These are phyloP conservation scores for Phrynocephalus versicolor DNA, from an alignment of 2,113 vertebrate species.

Conservation along the genomic window DNA sequence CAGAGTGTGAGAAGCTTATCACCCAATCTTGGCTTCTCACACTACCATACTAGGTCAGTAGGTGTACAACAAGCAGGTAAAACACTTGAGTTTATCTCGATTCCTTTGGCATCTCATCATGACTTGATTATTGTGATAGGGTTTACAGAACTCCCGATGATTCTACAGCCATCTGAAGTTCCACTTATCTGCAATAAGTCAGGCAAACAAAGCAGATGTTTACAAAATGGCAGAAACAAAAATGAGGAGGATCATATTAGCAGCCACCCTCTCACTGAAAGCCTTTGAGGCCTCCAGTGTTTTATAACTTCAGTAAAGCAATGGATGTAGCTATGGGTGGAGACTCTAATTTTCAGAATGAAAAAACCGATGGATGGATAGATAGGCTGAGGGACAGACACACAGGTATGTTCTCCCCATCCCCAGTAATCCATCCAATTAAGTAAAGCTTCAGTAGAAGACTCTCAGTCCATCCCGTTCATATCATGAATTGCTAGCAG, in stretches of 20 bases:
- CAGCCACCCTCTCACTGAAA: not conserved
- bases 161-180: not conserved
- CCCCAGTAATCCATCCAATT: not conserved
- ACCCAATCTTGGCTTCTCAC: conserved; percentile 32
- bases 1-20: conserved; percentile 5
- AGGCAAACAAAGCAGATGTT: not conserved
- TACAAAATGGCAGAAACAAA: not conserved
- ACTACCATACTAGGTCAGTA: conserved; percentile 49
- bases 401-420: not conserved
- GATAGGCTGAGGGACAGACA: not conserved
- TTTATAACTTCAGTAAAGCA: not conserved
- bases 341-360: not conserved
- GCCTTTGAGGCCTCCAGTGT: not conserved
- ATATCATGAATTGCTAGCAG: not conserved
- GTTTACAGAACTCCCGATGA: conserved; percentile 31
- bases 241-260: not conserved
- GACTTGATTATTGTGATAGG: conserved; percentile 44
- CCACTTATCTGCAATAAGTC: not conserved
- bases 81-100: conserved; percentile 49
- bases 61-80: conserved; percentile 45
- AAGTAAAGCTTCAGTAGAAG: no score
- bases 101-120: conserved; percentile 43
- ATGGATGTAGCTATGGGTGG: not conserved
- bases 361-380: not conserved
- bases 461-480: no score